phyloP scores from a whole-genome alignment of 2,888 invertebrate species.

The Drosophila robusta region DNA sequence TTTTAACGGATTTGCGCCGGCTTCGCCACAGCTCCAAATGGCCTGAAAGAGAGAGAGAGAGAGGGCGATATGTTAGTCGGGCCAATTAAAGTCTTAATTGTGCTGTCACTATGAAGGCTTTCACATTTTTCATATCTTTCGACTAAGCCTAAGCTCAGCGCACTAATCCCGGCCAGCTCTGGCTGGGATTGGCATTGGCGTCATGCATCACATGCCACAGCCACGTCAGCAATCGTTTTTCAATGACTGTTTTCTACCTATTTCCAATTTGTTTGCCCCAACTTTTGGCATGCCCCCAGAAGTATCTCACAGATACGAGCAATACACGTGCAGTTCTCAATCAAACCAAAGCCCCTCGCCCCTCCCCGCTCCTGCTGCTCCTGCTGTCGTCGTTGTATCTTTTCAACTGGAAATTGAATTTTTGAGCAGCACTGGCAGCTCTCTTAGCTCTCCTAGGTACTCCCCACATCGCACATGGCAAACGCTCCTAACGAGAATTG shows the following conservation, averaged over 20 bases:
- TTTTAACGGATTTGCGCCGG: conserved; percentile 33
- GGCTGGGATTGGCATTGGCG: conserved; percentile 7
- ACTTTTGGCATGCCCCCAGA: conserved; percentile 5
- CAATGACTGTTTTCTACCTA: conserved; percentile 72
- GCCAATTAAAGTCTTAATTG: conserved; percentile 72
- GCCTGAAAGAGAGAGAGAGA: conserved; percentile 21
- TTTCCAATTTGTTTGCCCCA: conserved; percentile 69
- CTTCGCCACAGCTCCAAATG: conserved; percentile 34
- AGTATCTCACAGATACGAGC: conserved; percentile 21
- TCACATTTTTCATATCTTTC: conserved; percentile 55
- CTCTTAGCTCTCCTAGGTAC: neutral
- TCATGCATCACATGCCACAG: conserved; percentile 61
- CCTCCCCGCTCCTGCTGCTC: neutral
- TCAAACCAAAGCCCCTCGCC: conserved; percentile 1
- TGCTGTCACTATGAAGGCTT: conserved; percentile 58
- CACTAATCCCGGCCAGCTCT: conserved; percentile 42
- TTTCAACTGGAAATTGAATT: conserved; percentile 79
- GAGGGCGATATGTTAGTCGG: conserved; percentile 29
- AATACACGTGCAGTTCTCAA: conserved; percentile 18
- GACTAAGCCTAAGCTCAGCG: conserved; percentile 18
- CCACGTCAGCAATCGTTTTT: conserved; percentile 74
- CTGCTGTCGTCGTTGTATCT: conserved; percentile 54
- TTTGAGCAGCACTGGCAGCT: conserved; percentile 69
- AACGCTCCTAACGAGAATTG: conserved; percentile 71
- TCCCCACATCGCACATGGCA: conserved; percentile 42